Base-by-base conservation (phyloP, 1,140 invertebrate species). In the Calycopis cecrops region DNA sequence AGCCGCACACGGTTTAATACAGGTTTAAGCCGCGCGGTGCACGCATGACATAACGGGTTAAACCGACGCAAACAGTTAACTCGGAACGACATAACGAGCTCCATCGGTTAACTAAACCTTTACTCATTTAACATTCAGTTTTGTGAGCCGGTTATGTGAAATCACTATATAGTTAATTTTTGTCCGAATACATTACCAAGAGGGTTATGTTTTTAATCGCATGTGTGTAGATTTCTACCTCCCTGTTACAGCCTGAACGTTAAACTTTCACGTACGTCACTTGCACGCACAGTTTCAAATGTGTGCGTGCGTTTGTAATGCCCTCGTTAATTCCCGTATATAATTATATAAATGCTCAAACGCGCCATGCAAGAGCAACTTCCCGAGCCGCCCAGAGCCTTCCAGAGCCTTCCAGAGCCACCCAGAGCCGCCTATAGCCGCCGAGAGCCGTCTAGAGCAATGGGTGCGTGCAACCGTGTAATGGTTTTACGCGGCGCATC, bases 401-500 rank as follows among this genome's bases (percentile, higher is more conserved):
- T 6, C 38, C 50, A 52, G 52, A 54, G 48, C 52, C 55, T 51
- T 34, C 40, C 4, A 50, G n/a, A n/a, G n/a, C n/a, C n/a, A n/a
- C 21, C 38, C 50, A 52, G 52, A 54, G 48, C 52, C 55, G 55
- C 38, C 40, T 3, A 50, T n/a, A n/a, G n/a, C n/a, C n/a, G n/a
- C n/a, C n/a, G n/a, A n/a, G n/a, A 55, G 55, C 54, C 58, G 58
- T 55, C 60, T 55, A 62, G 48, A 48, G 52, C 55, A 47, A 28
- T 50, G 57, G 54, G 54, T 52, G 50, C 62, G 62, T 40, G 51
- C 53, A 60, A 53, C 42, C 62, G 62, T 63, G 62, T 63, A 60
- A 63, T 63, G 62, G 57, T 59, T 52, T 63, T 63, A 59, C 51
- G 57, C 51, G 60, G 60, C 50, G 60, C 56, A 44, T 58, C 56